A percentile compares a stretch with the other conserved stretches of the same genome.
Conservation (phyloP, 1,140 invertebrate species). For the Heterodera carotae region DNA sequence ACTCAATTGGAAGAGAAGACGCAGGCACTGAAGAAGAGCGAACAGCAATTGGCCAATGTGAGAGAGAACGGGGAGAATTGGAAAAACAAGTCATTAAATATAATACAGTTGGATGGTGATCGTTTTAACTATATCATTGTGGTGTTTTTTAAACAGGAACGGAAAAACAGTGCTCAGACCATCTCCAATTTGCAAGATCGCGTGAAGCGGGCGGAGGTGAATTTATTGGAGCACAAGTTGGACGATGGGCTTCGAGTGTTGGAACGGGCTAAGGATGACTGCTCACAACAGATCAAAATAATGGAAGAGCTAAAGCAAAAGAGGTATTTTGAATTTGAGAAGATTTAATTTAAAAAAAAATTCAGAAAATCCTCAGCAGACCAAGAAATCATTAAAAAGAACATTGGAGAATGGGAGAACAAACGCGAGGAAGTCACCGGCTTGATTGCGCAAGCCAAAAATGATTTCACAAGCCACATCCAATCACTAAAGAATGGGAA, state of each 20-base stretch:
- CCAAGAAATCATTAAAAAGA: slow-evolving; percentile 41
- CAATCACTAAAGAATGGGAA: slow-evolving; percentile 44
- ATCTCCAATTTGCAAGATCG: slow-evolving; percentile 42
- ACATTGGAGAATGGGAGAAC: slow-evolving; percentile 48
- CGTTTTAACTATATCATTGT: no score
- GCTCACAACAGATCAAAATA: slow-evolving; percentile 40
- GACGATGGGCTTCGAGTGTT: slow-evolving; percentile 50
- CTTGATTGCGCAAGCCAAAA: slow-evolving; percentile 43
- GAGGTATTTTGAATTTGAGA: slow-evolving; percentile 20
- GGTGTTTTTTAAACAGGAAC: slow-evolving; percentile 36
- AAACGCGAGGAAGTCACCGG: slow-evolving; percentile 39
- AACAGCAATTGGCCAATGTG: slow-evolving; percentile 51
- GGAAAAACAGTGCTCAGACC: slow-evolving; percentile 37
- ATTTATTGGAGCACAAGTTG: slow-evolving; percentile 44
- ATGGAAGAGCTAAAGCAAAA: slow-evolving; percentile 38
- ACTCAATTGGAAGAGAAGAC: slow-evolving; percentile 50
- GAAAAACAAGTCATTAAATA: background rate
- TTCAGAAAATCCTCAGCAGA: slow-evolving; percentile 24
- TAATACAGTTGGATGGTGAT: slow-evolving; percentile 12
- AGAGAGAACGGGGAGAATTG: slow-evolving; percentile 43
- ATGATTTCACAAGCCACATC: slow-evolving; percentile 47
- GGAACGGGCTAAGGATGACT: slow-evolving; percentile 51
- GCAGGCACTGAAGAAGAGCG: slow-evolving; percentile 47
- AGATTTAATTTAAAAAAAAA: background rate
- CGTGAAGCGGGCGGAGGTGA: slow-evolving; percentile 44